Evolutionary conservation across 2,113 vertebrate genomes (phyloP), one percentile per base, ranked within the genome.

Genomic region (Prunella himalayana): DNA sequence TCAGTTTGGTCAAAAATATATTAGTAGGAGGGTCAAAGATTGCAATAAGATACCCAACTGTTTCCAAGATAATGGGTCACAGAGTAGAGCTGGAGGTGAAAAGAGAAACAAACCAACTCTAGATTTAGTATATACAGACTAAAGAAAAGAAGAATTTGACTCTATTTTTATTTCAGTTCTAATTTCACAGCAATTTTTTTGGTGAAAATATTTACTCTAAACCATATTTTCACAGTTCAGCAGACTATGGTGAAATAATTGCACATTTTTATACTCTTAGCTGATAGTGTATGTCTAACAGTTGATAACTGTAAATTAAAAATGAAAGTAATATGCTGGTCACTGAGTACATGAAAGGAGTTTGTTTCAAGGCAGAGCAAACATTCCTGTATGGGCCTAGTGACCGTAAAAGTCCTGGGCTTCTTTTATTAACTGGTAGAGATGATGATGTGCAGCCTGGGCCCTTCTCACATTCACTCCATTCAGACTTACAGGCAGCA

Each of bases 1-100:
- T 76, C 63, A 90, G 71, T 95, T 97, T 97, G 51, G 50, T 56
- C 33, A 81, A 81, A 87, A 78, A 68, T 80, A 41, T 93, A 84
- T 83, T 86, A 59, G 83, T 93, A 91, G 92, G 94, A 96, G 69
- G 84, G 86, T 95, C 91, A 97, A 88, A 97, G 86, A 69, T 94
- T 95, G 49, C 71, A 91, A 92, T 86, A 81, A 94, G 81, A 68
- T 85, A 89, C 12, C 37, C 49, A 68, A 83, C 49, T 91, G 78
- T 78, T 96, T 90, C 53, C 60, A 88, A 79, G 60, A 59, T 97
- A 97, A 97, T 94, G 57, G 57, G 64, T 79, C 53, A 73, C 88
- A 95, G 15, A 42, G 2, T 30, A 51, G 44, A 81, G 20, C 25
- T 60, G 11, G 49, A 69, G 12, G 8, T 42, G 33, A 45, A 37